Base-by-base conservation (phyloP, 2,888 invertebrate species). In the Tanypteryx hageni region DNA sequence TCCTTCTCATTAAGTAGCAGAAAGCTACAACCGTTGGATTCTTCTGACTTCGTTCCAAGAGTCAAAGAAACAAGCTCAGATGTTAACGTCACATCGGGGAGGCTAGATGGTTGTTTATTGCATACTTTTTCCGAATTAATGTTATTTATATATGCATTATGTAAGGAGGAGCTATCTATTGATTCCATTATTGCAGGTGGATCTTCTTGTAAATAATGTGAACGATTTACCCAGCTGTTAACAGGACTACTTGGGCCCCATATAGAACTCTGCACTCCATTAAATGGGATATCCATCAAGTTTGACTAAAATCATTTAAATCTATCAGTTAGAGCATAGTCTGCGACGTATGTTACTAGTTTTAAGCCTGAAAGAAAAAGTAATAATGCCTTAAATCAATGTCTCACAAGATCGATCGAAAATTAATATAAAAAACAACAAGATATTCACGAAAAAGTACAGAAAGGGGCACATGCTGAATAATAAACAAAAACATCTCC, bases 1-100 rank as follows among this genome's bases (percentile, higher is more conserved):
- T 97, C 97, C 93, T 96, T 95, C 92, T 95, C 96, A 94, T 97
- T 96, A 93, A 97, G 95, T 16, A 97, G 95, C 9, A 96, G 95
- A 94, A 97, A 96, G 94, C 96, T 96, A 92, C 94, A 94, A 0
- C 93, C 92, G 14, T 93, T 93, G 18, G 94, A 93, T 85, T 93
- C 92, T 76, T 94, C 94, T 76, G 92, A 92, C 3, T 92, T 89
- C 44, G 86, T 27, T 56, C 93, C 93, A 18, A 94, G 93, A 91
- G 93, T 93, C 56, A 94, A 92, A n/a, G 94, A 94, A 68, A 94
- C 94, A 92, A 94, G 94, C 82, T 94, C 93, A 57, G 94, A 93
- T 58, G 93, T 94, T 18, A 94, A 86, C 64, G 94, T 94, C 61
- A 94, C 94, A 93, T 94, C 94, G 56, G 94, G 94, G 58, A 94